A percentile compares a stretch with the other conserved stretches of the same genome.
Evolutionary conservation across 1,140 invertebrate species (phyloP).

Genomic region (Drusus annulatus): DNA sequence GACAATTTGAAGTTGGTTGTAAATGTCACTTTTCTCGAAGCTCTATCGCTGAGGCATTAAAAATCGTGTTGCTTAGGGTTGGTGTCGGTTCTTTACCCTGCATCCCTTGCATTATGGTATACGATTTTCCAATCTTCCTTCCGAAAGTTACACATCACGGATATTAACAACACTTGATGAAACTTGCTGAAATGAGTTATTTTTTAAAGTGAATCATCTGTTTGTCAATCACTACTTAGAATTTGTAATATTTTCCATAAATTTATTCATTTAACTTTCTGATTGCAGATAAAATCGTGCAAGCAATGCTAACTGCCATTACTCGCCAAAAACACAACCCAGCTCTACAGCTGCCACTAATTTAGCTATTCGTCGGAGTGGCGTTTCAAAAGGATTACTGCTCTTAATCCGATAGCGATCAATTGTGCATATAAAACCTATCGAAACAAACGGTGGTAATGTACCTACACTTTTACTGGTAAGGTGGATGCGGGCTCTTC

Average conservation of each 20-base stretch:
- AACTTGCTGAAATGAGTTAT: no score
- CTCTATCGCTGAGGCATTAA: no score
- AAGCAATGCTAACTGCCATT: not conserved
- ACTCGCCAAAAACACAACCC: not conserved
- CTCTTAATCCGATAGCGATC: slow-evolving; percentile 38
- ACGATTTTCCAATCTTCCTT: no score
- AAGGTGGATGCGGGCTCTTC: slow-evolving; percentile 26
- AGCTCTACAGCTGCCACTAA: not conserved
- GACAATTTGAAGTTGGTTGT: no score
- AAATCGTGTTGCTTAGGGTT: no score
- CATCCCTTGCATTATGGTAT: no score
- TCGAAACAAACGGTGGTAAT: slow-evolving; percentile 19
- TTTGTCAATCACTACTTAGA: not conserved
- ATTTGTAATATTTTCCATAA: not conserved
- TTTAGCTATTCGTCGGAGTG: not conserved
- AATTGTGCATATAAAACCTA: slow-evolving; percentile 39
- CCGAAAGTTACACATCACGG: no score
- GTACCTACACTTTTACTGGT: not conserved
- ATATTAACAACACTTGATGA: no score
- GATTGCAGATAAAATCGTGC: not conserved
- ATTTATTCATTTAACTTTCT: not conserved
- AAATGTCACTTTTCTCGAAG: no score
- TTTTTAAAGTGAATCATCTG: not conserved
- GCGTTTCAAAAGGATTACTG: slow-evolving; percentile 33
- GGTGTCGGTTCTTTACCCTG: no score